Percentiles rank a stretch among this genome's conserved stretches.
Evolutionary conservation across 2,888 invertebrate genomes (phyloP).

Genomic region (Hirtodrosophila cameraria): DNA sequence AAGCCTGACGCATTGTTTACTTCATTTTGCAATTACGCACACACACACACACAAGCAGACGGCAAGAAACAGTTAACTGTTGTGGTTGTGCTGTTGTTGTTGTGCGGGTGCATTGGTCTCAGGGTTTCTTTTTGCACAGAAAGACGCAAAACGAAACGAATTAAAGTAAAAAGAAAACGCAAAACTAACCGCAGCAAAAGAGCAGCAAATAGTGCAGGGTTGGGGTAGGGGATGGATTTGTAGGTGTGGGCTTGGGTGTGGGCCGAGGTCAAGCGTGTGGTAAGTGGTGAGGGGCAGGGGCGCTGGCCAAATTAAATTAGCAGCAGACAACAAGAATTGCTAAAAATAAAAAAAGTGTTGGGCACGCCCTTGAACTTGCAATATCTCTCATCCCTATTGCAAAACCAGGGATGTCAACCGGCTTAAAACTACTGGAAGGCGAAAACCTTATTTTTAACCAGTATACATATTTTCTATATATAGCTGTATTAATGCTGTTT

Average conservation of each 20-base stretch:
- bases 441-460: no score
- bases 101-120: conserved; percentile 48
- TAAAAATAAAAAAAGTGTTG: conserved; percentile 55
- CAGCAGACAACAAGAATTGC: conserved; percentile 30
- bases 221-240: neutral
- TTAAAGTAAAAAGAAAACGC: conserved; percentile 19
- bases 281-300: neutral
- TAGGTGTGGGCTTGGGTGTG: no score
- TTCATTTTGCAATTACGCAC: conserved; percentile 54
- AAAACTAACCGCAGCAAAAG: conserved; percentile 38
- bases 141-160: conserved; percentile 8
- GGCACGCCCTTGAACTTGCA: conserved; percentile 75
- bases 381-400: conserved; percentile 8
- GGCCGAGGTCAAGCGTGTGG: no score
- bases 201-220: neutral
- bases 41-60: conserved; percentile 12
- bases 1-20: conserved; percentile 64
- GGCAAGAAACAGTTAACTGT: conserved; percentile 45
- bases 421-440: conserved; percentile 12
- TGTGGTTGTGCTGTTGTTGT: conserved; percentile 31
- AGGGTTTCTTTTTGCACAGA: conserved; percentile 45
- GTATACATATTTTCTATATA: no score
- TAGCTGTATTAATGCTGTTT: no score
- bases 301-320: conserved; percentile 53
- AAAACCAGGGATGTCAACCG: conserved; percentile 15